Percentiles rank a stretch among this genome's conserved stretches.
Conservation (phyloP, 2,113 vertebrate species). For the Synchiropus splendidus region DNA sequence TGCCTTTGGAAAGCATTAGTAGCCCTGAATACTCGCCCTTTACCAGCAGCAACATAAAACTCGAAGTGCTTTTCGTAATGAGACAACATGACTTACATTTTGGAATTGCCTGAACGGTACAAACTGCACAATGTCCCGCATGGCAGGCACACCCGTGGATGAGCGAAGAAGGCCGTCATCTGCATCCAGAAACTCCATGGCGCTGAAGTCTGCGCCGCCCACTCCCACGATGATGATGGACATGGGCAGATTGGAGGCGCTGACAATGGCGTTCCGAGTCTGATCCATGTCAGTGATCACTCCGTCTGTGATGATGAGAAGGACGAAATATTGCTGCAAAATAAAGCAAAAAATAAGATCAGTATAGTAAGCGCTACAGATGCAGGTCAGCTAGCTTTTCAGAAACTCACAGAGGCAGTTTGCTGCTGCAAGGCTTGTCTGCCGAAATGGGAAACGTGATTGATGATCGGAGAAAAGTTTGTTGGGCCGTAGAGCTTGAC, state of each 20-base stretch:
- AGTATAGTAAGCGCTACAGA: background rate
- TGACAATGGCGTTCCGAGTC: conserved; percentile 82
- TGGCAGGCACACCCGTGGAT: conserved; percentile 69
- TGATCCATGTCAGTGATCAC: conserved; percentile 95
- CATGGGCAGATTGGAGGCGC: conserved; percentile 85
- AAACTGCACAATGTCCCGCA: conserved; percentile 93
- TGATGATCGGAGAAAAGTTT: conserved; percentile 94
- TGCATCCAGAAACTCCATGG: conserved; percentile 93
- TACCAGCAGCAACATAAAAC: too few species aligned
- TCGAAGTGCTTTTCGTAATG: too few species aligned
- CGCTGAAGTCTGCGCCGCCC: conserved; percentile 82
- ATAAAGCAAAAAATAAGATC: background rate
- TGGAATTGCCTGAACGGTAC: conserved; percentile 92
- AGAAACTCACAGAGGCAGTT: conserved; percentile 88
- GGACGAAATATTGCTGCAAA: conserved; percentile 85
- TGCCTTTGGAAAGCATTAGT: too few species aligned
- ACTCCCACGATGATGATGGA: conserved; percentile 92
- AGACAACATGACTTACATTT: conserved; percentile 80
- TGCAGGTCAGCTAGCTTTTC: too few species aligned
- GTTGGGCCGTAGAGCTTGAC: conserved; percentile 90
- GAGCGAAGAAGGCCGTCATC: conserved; percentile 78
- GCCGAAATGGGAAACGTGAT: conserved; percentile 82
- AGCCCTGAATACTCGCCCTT: too few species aligned
- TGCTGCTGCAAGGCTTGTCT: conserved; percentile 74
- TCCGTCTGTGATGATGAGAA: conserved; percentile 93